Evolutionary conservation across 2,888 invertebrate species (phyloP).

Genomic region (Perithous albicinctus): DNA sequence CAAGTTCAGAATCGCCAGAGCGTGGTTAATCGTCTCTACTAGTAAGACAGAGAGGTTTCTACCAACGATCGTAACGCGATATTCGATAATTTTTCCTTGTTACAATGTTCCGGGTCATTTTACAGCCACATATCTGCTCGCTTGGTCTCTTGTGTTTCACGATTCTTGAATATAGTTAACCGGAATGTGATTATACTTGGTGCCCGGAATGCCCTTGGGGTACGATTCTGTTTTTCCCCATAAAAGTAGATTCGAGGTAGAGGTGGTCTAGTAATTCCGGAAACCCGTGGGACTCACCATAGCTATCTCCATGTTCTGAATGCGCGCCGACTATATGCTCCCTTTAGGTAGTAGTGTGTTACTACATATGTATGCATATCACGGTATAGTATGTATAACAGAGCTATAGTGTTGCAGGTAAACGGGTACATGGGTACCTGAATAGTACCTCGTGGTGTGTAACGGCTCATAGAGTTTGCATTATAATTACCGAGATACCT

Average conservation of each 20-base stretch:
- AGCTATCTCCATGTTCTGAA: conserved; percentile 48
- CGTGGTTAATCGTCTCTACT: conserved; percentile 58
- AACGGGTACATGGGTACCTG: conserved; percentile 7
- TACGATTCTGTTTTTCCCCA: conserved; percentile 62
- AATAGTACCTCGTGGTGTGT: conserved; percentile 19
- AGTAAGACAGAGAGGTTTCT: conserved; percentile 41
- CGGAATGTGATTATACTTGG: conserved; percentile 64
- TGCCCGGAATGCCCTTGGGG: conserved; percentile 60
- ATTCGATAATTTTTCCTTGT: conserved; percentile 61
- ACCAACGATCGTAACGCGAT: conserved; percentile 56
- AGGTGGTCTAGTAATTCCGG: conserved; percentile 52
- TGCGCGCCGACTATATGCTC: conserved; percentile 27
- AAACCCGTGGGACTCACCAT: conserved; percentile 50
- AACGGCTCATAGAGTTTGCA: conserved; percentile 40
- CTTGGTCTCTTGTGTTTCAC: conserved; percentile 33
- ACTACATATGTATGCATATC: conserved; percentile 23
- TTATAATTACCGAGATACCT: conserved; percentile 41
- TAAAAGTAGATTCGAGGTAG: conserved; percentile 61
- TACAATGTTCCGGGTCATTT: conserved; percentile 51
- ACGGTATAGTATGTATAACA: background rate
- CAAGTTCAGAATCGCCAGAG: conserved; percentile 56
- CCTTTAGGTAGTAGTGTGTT: conserved; percentile 8
- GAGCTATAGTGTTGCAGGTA: conserved; percentile 6
- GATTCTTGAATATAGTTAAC: conserved; percentile 57
- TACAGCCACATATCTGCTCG: conserved; percentile 31